Percentiles rank a stretch among this genome's conserved stretches.
Evolutionary conservation across 2,888 invertebrate genomes (phyloP).

Genomic region (Volucella bombylans): DNA sequence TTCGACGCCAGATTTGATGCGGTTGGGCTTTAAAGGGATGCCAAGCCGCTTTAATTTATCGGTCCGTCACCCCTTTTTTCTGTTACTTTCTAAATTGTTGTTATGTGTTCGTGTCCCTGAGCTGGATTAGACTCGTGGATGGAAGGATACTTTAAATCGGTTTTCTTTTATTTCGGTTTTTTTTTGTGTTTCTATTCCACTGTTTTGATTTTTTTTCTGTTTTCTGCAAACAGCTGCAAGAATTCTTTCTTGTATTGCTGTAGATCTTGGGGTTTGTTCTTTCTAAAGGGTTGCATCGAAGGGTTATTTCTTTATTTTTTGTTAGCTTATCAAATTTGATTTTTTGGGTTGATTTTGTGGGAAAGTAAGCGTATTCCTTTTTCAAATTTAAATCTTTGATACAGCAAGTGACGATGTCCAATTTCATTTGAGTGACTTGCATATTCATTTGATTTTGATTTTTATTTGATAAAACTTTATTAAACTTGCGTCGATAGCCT

Average conservation of each 20-base stretch:
- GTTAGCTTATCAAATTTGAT: constrained; percentile 47
- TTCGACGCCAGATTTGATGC: constrained; percentile 73
- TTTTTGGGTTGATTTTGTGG: constrained; percentile 36
- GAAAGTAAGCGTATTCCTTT: constrained; percentile 9
- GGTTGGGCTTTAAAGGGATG: constrained; percentile 68
- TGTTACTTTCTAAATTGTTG: constrained; percentile 64
- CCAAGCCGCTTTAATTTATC: constrained; percentile 69
- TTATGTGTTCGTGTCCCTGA: constrained; percentile 40
- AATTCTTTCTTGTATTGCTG: constrained; percentile 33
- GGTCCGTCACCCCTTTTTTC: constrained; percentile 71
- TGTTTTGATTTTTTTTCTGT: not conserved
- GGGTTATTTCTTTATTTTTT: constrained; percentile 28
- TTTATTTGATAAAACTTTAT: too few species aligned
- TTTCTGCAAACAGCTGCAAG: constrained; percentile 38
- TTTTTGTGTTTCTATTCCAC: not conserved
- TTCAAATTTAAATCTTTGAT: constrained; percentile 6
- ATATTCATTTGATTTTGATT: too few species aligned
- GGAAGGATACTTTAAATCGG: constrained; percentile 46
- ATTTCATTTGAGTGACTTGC: not conserved
- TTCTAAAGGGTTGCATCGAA: constrained; percentile 6
- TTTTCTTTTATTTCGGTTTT: constrained; percentile 60
- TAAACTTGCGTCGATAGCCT: too few species aligned
- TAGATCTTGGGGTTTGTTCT: constrained; percentile 32
- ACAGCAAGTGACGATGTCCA: not conserved
- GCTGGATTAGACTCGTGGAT: constrained; percentile 61